Evolutionary conservation across 2,113 vertebrate species (phyloP), one percentile per base, ranked within the genome.

Genomic region (Scophthalmus maximus): DNA sequence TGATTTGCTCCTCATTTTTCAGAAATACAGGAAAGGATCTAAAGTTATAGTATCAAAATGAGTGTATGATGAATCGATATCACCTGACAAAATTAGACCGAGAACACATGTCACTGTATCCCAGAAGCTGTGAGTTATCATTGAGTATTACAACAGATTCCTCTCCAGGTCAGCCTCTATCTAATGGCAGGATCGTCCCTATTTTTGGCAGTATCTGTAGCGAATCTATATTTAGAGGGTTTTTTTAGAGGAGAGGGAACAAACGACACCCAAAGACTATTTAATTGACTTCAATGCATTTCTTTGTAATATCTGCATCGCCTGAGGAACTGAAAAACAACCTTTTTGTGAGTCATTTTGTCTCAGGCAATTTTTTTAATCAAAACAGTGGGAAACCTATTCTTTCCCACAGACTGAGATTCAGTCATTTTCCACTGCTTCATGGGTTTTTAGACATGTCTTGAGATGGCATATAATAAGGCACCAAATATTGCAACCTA

Each of bases 191-290:
- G 44, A 27, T 30, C 32, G 36, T 70, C 68, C 67, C 44, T 84
- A 58, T 62, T 64, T 78, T 40, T 22, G 47, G 26, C 25, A 10
- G 8, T 22, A 46, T 61, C 22, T 27, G 23, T 6, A 9, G 4
- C 29, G n/a, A 38, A 44, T 65, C 57, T 83, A 79, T 83, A 78
- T 81, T 68, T 71, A 66, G 9, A 68, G 9, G n/a, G 29, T 60
- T 30, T 78, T 29, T 59, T 44, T 20, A 47, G 44, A 67, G 18
- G 5, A 10, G 25, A 70, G 4, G 23, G 11, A 26, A 55, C 10
- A 46, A 51, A 55, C 36, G 2, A 38, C 7, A 49, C 20, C 9
- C 23, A 25, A 44, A 44, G 42, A n/a, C 42, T 18, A 8, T 18
- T n/a, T 18, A 44, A 44, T n/a, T 8, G 42, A 12, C 14, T 26